Evolutionary conservation across 2,888 invertebrate genomes (phyloP), one percentile per base, ranked within the genome.

Genomic region (Agrochola lota): DNA sequence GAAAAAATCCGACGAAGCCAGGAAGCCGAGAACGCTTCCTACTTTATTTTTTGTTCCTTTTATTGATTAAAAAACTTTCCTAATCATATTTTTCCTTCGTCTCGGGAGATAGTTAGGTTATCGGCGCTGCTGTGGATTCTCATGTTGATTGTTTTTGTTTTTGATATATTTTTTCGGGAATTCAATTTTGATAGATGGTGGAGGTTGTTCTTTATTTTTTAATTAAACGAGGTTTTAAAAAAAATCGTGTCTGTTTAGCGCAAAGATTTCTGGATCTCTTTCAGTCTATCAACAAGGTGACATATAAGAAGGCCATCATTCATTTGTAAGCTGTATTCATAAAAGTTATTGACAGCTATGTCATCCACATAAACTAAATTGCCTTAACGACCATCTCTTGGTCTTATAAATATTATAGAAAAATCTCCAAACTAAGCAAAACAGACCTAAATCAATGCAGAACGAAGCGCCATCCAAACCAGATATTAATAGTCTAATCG

Each of bases 21-120:
- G 88, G 88, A 89, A 87, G 90, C 84, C 77, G 78, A 79, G 86
- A 79, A 81, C 77, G 85, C 90, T 87, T 83, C 85, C 85, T 84
- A 83, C 89, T 88, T 88, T 88, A 86, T 89, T 90, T 91, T 91
- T 91, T 90, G 88, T 88, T 90, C 91, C 80, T 87, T 94, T 94
- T 95, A 95, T 95, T 95, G 95, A 95, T 95, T 95, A 95, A 95
- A 95, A 95, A 95, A 95, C 91, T 95, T 95, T 94, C 92, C 92
- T 95, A 95, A 95, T 95, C 95, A 94, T 92, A 94, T 95, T 93
- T 92, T 91, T 89, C 87, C 83, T 87, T 87, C 87, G 87, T 87
- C 87, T 87, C 84, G 86, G 88, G 85, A 87, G 87, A 88, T 87
- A 89, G 90, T 84, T 87, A 87, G 86, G 88, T 85, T 89, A 90